Conservation (phyloP, 2,113 vertebrate species). For the Pardalotus punctatus region DNA sequence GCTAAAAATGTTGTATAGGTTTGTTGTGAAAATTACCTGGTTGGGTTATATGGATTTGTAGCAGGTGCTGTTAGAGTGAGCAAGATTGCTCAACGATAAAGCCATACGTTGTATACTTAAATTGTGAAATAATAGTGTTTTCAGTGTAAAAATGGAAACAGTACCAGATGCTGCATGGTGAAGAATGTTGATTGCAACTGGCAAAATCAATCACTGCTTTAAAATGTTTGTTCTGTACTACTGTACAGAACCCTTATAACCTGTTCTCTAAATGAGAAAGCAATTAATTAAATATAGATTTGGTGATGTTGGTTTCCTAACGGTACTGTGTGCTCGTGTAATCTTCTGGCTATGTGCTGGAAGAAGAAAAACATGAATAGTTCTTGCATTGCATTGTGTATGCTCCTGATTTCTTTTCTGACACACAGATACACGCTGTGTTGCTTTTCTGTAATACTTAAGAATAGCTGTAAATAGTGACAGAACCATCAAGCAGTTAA, state of each 20-base stretch:
- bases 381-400: not conserved
- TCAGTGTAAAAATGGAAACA: not conserved
- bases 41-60: not conserved
- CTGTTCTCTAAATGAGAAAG: not conserved
- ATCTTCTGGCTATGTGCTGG: not conserved
- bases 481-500: not conserved
- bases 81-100: not conserved
- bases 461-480: conserved; percentile 7
- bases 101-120: not conserved
- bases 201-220: not conserved
- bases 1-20: not conserved
- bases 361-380: not conserved
- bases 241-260: not conserved
- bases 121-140: not conserved
- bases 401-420: not conserved
- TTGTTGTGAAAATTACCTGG: not conserved
- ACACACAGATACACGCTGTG: not conserved
- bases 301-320: not conserved
- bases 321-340: not conserved
- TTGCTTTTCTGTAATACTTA: not conserved
- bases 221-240: not conserved
- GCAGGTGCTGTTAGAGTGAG: not conserved
- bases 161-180: not conserved
- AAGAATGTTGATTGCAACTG: not conserved
- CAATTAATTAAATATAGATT: not conserved